Percentiles rank a stretch among this genome's conserved stretches.
Conservation (phyloP, 1,140 invertebrate species). For the Pachyrhynchus sulphureomaculatus region DNA sequence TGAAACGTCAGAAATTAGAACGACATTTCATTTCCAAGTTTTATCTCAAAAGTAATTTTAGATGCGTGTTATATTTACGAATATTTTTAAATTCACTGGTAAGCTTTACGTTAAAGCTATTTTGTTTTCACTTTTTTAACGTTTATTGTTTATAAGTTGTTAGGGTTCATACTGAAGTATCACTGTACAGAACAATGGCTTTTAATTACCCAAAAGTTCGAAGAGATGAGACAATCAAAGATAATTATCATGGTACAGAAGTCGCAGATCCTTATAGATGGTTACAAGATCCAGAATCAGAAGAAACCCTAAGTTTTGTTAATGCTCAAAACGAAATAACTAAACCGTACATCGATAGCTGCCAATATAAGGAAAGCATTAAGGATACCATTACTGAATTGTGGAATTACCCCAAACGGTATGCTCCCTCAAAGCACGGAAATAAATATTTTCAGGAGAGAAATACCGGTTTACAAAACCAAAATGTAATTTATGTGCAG, state of each 20-base stretch:
- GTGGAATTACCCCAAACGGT: constrained; percentile 96
- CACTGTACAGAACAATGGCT: constrained; percentile 25
- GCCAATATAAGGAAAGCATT: constrained; percentile 71
- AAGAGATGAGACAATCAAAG: constrained; percentile 76
- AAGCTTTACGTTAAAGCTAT: no score
- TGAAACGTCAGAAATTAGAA: no score
- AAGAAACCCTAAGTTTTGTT: constrained; percentile 91
- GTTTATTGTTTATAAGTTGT: no score
- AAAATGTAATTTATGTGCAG: constrained; percentile 89
- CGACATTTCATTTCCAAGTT: no score
- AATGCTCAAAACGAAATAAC: constrained; percentile 90
- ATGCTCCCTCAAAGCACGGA: constrained; percentile 81
- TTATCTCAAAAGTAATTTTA: no score
- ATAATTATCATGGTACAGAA: constrained; percentile 81
- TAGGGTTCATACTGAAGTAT: no score
- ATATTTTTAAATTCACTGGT: no score
- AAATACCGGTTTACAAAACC: constrained; percentile 74
- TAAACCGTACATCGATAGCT: constrained; percentile 79
- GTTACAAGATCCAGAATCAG: constrained; percentile 92
- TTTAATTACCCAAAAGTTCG: constrained; percentile 71
- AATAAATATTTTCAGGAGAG: constrained; percentile 89
- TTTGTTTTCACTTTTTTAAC: no score
- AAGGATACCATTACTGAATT: constrained; percentile 79
- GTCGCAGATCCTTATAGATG: constrained; percentile 93
- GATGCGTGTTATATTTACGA: no score